Base-by-base conservation (phyloP, 2,888 invertebrate genomes). In the Nasonovia ribisnigri region DNA sequence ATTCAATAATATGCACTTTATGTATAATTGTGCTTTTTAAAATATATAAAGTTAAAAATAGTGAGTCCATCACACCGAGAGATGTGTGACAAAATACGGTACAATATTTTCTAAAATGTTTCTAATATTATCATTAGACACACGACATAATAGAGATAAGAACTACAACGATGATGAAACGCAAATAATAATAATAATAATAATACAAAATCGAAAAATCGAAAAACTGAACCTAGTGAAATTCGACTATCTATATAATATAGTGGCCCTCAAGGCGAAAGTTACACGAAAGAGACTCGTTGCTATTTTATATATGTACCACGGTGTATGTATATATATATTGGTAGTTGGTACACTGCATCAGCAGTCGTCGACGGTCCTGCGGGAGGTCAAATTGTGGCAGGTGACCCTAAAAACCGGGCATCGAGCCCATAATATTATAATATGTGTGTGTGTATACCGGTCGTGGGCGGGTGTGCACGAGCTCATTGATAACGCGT, bases 351-450 rank as follows among this genome's bases (percentile, higher is more conserved):
- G 36, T 36, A 36, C 54, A 51, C 88, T 36, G 88, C 42, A 29
- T 36, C 24, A 29, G 20, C 77, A 77, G 60, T 43, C 46, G 54
- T 36, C 36, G 91, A 54, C 84, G 91, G 51, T 84, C 48, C 77
- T 43, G 86, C 67, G 42, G 93, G 89, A 90, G 93, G 93, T 93
- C 93, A 93, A 84, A 93, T 84, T 86, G 90, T 90, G 90, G 90
- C 93, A 42, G 90, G 86, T 93, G 93, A 93, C 93, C 93, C 93
- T 60, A 90, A 89, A 93, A 90, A 90, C 89, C 89, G 93, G 89
- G 48, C 92, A 43, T 87, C 87, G 60, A 88, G 88, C 67, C 77
- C 88, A 42, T 54, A 54, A 77, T 29, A 88, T 29, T 86, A 86
- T 86, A 86, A 46, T 46, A 86, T 46, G 29, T 46, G 86, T 46